These are phyloP conservation scores for Drosophila cardini DNA, from an alignment of 1,140 invertebrate species.

Conservation along the genomic window DNA sequence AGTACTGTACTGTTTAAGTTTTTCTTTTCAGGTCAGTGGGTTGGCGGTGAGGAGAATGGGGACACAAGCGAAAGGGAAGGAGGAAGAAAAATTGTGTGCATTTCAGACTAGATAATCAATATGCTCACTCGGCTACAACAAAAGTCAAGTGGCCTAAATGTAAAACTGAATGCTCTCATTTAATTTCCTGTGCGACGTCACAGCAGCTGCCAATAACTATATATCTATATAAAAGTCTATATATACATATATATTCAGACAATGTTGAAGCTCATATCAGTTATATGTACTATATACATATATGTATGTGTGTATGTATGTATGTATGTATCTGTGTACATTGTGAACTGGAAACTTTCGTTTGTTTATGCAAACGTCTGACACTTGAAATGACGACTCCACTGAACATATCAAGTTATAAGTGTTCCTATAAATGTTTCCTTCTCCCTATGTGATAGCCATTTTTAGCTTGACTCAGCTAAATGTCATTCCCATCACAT, in stretches of 20 bases:
- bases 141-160: constrained; percentile 69
- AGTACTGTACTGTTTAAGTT: constrained; percentile 8
- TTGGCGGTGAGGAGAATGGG: not conserved
- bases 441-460: not conserved
- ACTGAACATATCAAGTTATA: constrained; percentile 21
- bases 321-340: not conserved
- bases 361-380: constrained; percentile 38
- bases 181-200: constrained; percentile 74
- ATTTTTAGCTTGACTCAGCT: constrained; percentile 18
- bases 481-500: not conserved
- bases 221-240: not conserved
- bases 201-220: constrained; percentile 39
- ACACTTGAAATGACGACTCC: not conserved
- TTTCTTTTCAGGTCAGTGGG: constrained; percentile 10
- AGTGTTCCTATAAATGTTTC: constrained; percentile 10
- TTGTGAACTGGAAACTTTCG: constrained; percentile 3
- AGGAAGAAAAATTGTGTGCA: not conserved
- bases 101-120: constrained; percentile 27
- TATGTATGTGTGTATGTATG: too few species aligned
- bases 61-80: too few species aligned
- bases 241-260: not conserved
- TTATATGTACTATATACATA: not conserved
- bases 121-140: constrained; percentile 62
- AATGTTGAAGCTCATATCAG: not conserved
- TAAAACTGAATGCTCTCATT: constrained; percentile 65